Conservation (phyloP, 1,140 invertebrate species). For the Trypoxylus dichotomus region DNA sequence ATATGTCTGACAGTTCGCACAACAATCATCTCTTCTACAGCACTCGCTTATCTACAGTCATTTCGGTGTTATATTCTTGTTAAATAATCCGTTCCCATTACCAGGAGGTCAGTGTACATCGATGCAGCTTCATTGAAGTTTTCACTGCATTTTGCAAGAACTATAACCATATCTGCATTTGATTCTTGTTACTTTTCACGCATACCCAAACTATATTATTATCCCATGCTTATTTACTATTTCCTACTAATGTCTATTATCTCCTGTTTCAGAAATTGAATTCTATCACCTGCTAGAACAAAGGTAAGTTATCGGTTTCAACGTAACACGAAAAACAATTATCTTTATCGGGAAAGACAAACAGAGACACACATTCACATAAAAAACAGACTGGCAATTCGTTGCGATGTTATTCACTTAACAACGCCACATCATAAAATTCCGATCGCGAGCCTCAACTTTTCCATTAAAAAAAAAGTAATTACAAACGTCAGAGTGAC, state of each 20-base stretch:
- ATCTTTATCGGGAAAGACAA: not conserved
- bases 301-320: not conserved
- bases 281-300: not conserved
- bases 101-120: too few relatives aligned
- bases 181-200: too few relatives aligned
- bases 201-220: too few relatives aligned
- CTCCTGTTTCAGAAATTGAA: not conserved
- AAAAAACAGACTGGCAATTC: not conserved
- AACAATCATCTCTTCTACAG: too few relatives aligned
- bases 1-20: too few relatives aligned
- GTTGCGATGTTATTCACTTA: not conserved
- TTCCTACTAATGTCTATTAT: not conserved
- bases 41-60: too few relatives aligned
- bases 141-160: too few relatives aligned
- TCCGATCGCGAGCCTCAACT: not conserved
- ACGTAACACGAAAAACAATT: not conserved
- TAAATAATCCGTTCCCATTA: too few relatives aligned
- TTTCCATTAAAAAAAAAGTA: slow-evolving; percentile 6
- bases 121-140: too few relatives aligned
- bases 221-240: too few relatives aligned
- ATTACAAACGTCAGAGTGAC: slow-evolving; percentile 5
- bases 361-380: not conserved
- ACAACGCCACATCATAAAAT: not conserved
- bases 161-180: too few relatives aligned
- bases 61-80: too few relatives aligned